Base-by-base conservation (phyloP, 2,888 invertebrate genomes). In the Ophion costatus region DNA sequence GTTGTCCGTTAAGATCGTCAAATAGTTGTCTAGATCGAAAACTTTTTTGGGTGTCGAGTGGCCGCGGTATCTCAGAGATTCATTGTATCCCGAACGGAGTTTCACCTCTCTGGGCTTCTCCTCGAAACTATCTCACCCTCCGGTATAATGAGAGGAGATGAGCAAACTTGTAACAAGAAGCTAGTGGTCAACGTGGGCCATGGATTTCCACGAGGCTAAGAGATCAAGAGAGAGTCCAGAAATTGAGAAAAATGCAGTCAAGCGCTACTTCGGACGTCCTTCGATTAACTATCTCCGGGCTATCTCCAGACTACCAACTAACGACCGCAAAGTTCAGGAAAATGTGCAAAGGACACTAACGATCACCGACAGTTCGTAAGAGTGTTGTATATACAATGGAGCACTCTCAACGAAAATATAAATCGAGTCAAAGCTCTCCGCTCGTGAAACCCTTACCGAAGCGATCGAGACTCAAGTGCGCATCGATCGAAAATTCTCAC, bases 151-250 rank as follows among this genome's bases (percentile, higher is more conserved):
- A 86, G 83, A 84, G 86, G 69, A 85, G 80, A 88, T 86, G 83
- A 83, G 66, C 80, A 85, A 88, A 87, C 73, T 88, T 86, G 87
- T 87, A 88, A 87, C 87, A 83, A 88, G 86, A 86, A 86, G 79
- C 82, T 86, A 82, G 82, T 84, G 82, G 79, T 75, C 77, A 59
- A 80, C 67, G 64, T 73, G 67, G 79, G 61, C 59, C 79, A 71
- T 82, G 84, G 66, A 80, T 86, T 83, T 75, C 73, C 77, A 64
- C 51, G 70, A 75, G 71, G 38, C 24, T 20, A 20, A 63, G 45
- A 14, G 51, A 57, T 66, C 42, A 9, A 17, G 45, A 67, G 59
- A 51, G 33, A 56, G 22, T 7, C 42, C 45, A 38, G 24, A 29
- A 59, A 14, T 20, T n/a, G 70, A 38, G 67, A 38, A 22, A 42